Evolutionary conservation across 2,113 vertebrate species (phyloP), one percentile per base, ranked within the genome.

Genomic region (Platycercus adscitus): DNA sequence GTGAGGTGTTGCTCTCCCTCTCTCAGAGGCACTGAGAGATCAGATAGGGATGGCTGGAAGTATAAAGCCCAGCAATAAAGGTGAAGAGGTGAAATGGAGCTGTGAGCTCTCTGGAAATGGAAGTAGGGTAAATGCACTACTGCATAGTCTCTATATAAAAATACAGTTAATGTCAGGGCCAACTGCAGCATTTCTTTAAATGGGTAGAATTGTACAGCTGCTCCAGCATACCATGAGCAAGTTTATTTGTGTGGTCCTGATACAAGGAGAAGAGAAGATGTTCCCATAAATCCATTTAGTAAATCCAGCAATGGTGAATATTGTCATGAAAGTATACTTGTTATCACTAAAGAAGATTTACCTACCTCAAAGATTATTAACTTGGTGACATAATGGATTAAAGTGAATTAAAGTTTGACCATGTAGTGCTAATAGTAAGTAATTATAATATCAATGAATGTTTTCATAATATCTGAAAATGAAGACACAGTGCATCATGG

Each of bases 141-240:
- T 68, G 39, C 21, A 49, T 7, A 47, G 43, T 50, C 55, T 71
- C 37, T 83, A 15, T 83, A 15, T 35, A 76, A 72, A 88, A 81
- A 80, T 79, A 39, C 13, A 92, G 24, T 64, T 79, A 88, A 55
- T 88, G 58, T 89, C 41, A 88, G 76, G 85, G 53, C 46, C 91
- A 93, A 60, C 76, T 93, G 82, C 50, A 81, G 16, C 55, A 28
- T 33, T 91, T 31, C 76, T 97, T 78, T 63, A 66, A 77, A 70
- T 75, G 80, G 47, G 35, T 77, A 55, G 94, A 94, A 92, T 63
- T 70, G 16, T 88, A 83, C 94, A 93, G 79, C 86, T 92, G 86
- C 25, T 95, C 19, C 25, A 90, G 55, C 72, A 81, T 92, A 20
- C n/a, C 43, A 39, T 39, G 13, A 70, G 4, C 46, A 66, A 35